A percentile compares a stretch with the other conserved stretches of the same genome.
Evolutionary conservation across 2,113 vertebrate species (phyloP).

Genomic region (Phoenicopterus ruber): DNA sequence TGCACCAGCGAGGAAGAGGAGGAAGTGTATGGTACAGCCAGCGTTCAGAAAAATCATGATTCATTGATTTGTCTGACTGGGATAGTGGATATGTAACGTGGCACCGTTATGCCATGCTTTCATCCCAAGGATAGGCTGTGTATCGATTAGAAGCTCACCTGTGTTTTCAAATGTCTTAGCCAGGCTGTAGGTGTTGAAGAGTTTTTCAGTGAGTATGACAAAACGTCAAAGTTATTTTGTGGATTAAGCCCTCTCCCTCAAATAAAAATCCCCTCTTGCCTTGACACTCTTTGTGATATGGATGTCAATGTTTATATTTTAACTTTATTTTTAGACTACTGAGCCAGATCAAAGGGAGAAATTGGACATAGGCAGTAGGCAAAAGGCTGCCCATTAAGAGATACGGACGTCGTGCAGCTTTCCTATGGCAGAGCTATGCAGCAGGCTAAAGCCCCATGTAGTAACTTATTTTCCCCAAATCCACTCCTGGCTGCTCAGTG

Average conservation of each 20-base stretch:
- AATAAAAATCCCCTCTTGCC: not conserved
- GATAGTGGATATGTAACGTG: not conserved
- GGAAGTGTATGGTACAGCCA: not conserved
- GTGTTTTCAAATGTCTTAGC: not conserved
- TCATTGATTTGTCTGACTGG: not conserved
- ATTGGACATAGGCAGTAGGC: not conserved
- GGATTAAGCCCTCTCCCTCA: not conserved
- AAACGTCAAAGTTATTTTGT: slow-evolving; percentile 6
- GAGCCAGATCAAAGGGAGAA: not conserved
- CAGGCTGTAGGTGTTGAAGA: not conserved
- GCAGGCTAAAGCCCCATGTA: not conserved
- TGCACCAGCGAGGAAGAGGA: not conserved
- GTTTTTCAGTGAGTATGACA: not conserved
- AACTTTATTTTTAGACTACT: not conserved
- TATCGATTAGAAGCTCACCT: not conserved
- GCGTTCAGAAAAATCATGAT: not conserved
- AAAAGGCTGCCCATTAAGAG: not conserved
- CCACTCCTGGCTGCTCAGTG: not conserved
- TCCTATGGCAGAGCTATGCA: not conserved
- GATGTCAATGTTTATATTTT: not conserved
- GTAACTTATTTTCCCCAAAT: not conserved
- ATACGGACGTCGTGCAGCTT: not conserved
- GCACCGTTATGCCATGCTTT: not conserved
- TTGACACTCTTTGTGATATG: not conserved
- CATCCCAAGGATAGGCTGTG: not conserved